Evolutionary conservation across 2,797 vertebrate species (phyloP).

Genomic region (Arvicola amphibius): DNA sequence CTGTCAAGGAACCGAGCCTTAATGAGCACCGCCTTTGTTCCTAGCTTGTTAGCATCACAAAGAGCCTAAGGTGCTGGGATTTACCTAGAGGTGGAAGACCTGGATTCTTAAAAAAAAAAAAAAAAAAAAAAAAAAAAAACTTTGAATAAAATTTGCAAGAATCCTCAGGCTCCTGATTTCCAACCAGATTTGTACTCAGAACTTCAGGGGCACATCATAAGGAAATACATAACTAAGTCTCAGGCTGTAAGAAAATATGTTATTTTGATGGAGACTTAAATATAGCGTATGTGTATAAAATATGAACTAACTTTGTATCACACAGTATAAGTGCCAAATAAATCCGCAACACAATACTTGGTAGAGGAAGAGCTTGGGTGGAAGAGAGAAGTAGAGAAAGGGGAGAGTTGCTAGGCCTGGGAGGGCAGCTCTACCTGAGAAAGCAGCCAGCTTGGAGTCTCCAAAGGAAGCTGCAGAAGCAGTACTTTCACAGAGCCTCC

Average conservation of each 20-base stretch:
- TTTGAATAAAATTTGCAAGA: not conserved
- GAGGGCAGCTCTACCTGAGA: not conserved
- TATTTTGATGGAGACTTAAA: slow-evolving; percentile 15
- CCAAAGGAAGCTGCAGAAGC: not conserved
- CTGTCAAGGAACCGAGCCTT: not conserved
- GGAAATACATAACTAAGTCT: slow-evolving; percentile 12
- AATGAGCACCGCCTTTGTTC: not conserved
- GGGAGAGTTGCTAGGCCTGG: not conserved
- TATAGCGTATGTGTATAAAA: not conserved
- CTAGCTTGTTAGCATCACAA: slow-evolving; percentile 1
- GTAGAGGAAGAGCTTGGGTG: not conserved
- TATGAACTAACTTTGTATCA: not conserved
- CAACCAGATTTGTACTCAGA: not conserved
- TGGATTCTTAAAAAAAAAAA: not conserved
- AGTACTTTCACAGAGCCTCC: not conserved
- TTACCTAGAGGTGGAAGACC: not conserved
- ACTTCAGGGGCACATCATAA: not conserved
- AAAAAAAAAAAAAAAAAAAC: not conserved
- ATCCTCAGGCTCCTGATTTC: not conserved
- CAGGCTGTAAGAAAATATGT: not conserved
- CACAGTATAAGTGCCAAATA: not conserved
- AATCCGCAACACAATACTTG: not conserved
- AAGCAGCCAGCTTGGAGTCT: not conserved
- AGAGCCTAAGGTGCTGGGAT: not conserved
- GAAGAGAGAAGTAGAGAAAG: not conserved